These are phyloP conservation scores for Campodea augens DNA, from an alignment of 1,140 invertebrate species.

Conservation along the genomic window DNA sequence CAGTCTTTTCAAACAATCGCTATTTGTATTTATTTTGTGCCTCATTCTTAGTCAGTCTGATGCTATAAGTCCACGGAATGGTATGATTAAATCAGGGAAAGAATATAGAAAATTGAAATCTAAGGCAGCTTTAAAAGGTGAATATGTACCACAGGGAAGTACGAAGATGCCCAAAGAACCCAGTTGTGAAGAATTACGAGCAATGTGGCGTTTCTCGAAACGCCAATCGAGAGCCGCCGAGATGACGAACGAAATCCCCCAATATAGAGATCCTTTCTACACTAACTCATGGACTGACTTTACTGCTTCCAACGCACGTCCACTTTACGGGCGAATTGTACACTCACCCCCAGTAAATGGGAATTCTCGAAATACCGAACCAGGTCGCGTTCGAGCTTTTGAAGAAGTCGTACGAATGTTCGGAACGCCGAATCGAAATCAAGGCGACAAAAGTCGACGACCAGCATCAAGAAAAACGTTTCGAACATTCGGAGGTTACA, in stretches of 20 bases:
- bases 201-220: constrained; percentile 81
- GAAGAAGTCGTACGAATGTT: constrained; percentile 21
- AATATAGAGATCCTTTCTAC: constrained; percentile 54
- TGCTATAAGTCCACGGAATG: too few species aligned
- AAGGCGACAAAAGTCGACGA: neutral
- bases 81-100: constrained; percentile 11
- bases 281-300: constrained; percentile 52
- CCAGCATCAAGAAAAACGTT: constrained; percentile 8
- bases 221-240: constrained; percentile 67
- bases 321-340: constrained; percentile 39
- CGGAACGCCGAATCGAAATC: neutral
- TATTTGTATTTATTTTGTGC: too few species aligned
- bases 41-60: too few species aligned
- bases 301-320: constrained; percentile 14
- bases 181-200: constrained; percentile 62
- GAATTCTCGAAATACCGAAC: constrained; percentile 21
- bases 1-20: too few species aligned
- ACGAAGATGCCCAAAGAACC: constrained; percentile 35
- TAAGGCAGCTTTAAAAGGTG: constrained; percentile 11
- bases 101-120: constrained; percentile 14
- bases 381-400: constrained; percentile 21
- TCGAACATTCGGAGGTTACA: constrained; percentile 20
- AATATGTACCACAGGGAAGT: constrained; percentile 20
- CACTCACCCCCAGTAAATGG: constrained; percentile 30
- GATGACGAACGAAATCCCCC: constrained; percentile 62